Conservation (phyloP, 64 coral and sea anemone species). For the Montipora foliosa region DNA sequence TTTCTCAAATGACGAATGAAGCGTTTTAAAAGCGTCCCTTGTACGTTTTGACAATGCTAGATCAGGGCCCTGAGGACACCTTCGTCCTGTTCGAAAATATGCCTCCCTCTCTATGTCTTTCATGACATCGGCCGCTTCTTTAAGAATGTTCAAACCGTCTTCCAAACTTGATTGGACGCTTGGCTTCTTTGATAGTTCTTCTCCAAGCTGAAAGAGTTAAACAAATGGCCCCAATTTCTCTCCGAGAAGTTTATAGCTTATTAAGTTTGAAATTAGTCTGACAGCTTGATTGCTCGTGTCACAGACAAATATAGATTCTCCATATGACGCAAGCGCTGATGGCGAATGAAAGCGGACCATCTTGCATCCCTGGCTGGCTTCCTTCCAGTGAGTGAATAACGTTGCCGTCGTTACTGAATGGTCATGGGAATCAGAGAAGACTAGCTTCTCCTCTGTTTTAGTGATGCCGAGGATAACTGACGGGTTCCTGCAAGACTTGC, state of each 20-base stretch:
- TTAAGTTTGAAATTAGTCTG: constrained; percentile 54
- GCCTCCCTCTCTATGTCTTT: constrained; percentile 18
- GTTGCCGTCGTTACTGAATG: not conserved
- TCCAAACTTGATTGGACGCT: not conserved
- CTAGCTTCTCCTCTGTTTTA: constrained; percentile 16
- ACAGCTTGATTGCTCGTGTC: constrained; percentile 35
- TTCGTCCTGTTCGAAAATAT: not conserved
- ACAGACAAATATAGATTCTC: constrained; percentile 47
- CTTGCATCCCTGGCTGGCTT: constrained; percentile 32
- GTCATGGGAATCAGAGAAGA: constrained; percentile 48
- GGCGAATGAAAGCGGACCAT: constrained; percentile 48
- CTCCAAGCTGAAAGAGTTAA: constrained; percentile 51
- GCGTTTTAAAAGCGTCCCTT: constrained; percentile 56
- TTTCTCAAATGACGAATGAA: constrained; percentile 34
- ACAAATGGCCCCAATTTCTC: constrained; percentile 12
- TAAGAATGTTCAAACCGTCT: constrained; percentile 39
- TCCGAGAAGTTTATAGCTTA: constrained; percentile 29
- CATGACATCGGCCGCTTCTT: constrained; percentile 18
- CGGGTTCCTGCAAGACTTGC: constrained; percentile 35
- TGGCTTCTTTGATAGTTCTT: constrained; percentile 7
- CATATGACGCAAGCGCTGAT: constrained; percentile 21
- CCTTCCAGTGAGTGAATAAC: not conserved
- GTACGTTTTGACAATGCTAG: constrained; percentile 43
- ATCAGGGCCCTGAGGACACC: constrained; percentile 34
- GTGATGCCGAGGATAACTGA: constrained; percentile 49